These are phyloP conservation scores for Nycticorax nycticorax DNA, from an alignment of 2,113 vertebrate species.

Conservation along the genomic window DNA sequence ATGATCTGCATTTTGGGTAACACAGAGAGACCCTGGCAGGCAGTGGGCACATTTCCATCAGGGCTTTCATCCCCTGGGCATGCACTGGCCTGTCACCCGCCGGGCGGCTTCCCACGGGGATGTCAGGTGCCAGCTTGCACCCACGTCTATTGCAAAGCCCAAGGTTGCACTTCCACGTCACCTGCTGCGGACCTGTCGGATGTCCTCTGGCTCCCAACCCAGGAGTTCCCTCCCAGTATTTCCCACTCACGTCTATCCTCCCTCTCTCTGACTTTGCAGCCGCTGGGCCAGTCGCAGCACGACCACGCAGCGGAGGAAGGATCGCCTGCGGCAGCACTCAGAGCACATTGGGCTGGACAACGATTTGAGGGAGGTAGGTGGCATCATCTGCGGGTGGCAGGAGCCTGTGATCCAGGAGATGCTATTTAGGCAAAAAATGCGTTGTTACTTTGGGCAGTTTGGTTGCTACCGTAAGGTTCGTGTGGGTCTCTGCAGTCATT, in stretches of 20 bases:
- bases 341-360: slow-evolving; percentile 87
- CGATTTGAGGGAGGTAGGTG: slow-evolving; percentile 86
- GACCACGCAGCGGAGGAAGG: slow-evolving; percentile 82
- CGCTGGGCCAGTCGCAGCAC: slow-evolving; percentile 89
- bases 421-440: not conserved
- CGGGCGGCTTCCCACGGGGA: fast-evolving
- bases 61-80: not conserved
- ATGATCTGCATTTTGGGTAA: not conserved
- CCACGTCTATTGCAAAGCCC: fast-evolving
- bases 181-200: fast-evolving
- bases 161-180: not conserved
- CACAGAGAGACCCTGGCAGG: not conserved
- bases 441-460: not conserved
- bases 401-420: not conserved
- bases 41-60: not conserved
- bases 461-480: not conserved
- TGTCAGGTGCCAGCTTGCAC: not conserved
- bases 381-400: not conserved
- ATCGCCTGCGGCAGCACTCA: slow-evolving; percentile 80
- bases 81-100: not conserved
- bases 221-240: not conserved
- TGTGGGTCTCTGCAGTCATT: not conserved
- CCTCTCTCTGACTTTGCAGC: slow-evolving; percentile 21
- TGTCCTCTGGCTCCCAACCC: not conserved
- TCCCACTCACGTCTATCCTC: not conserved